Evolutionary conservation across 92 coral and sea anemone species (phyloP), one percentile per base, ranked within the genome.

Genomic region (Porites rus): DNA sequence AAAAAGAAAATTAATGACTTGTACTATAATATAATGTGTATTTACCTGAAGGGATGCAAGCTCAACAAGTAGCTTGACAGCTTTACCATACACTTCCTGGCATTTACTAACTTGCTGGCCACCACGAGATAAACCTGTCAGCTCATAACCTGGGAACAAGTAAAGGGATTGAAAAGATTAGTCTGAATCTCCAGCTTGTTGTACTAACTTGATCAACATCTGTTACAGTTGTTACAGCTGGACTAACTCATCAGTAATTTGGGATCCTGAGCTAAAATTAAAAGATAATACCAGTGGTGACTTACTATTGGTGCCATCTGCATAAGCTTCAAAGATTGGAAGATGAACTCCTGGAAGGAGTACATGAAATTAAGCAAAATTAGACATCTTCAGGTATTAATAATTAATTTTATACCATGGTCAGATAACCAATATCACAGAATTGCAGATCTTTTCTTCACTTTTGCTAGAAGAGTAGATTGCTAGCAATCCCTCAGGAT

Each of bases 301-400:
- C 99, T 87, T 92, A 97, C 99, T 92, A 72, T 96, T 97, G 51
- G 99, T 87, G 50, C 99, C 99, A 92, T 97, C 99, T 75, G 98
- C 93, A 77, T 92, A 91, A 14, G 98, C 89, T 78, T 97, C 99
- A 91, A 97, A 97, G 22, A 97, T 75, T 70, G 99, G 99, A 8
- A 97, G 80, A 58, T 88, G 94, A 51, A 97, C 99, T 63, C 99
- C 99, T 96, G 28, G 5, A 25, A 65, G 16, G 19, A 65, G 9
- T 10, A 17, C 18, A 83, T 70, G 2, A 81, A 6, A 53, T 14
- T 3, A 6, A 50, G 12, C n/a, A 11, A 59, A 10, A 46, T 18
- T 24, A 50, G 38, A 51, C 2, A 38, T 38, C 46, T 38, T 38
- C 46, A 3, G 46, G 46, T 38, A 38, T 38, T 4, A 38, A 38